A percentile compares a stretch with the other conserved stretches of the same genome.
Conservation (phyloP, 2,797 vertebrate species). For the Sebastes miniatus region DNA sequence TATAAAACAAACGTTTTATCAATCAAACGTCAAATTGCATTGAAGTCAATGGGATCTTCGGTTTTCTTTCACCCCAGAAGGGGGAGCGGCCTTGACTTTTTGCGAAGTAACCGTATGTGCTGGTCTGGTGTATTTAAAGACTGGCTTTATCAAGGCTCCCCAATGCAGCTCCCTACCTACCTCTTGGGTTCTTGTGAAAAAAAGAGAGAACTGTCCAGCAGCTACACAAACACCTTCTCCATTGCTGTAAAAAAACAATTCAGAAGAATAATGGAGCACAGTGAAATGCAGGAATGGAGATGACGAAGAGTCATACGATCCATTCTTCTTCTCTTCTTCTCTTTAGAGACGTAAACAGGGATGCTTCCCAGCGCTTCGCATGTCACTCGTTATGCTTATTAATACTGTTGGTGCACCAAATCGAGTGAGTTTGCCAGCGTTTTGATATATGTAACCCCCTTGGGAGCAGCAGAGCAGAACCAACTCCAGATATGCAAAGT, state of each 20-base stretch:
- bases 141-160: slow-evolving; percentile 22
- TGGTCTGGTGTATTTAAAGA: not conserved
- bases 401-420: slow-evolving; percentile 59
- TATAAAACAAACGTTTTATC: not conserved
- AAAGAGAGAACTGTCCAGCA: slow-evolving; percentile 18
- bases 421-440: slow-evolving; percentile 53
- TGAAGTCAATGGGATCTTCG: not conserved
- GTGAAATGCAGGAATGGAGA: slow-evolving; percentile 33
- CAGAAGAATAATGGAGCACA: slow-evolving; percentile 30
- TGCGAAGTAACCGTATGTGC: not conserved
- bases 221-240: not conserved
- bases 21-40: not conserved
- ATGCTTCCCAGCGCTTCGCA: not conserved
- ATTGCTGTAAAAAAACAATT: slow-evolving; percentile 24
- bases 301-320: slow-evolving; percentile 53
- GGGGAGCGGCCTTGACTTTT: not conserved
- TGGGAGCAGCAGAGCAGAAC: slow-evolving; percentile 28
- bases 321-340: not conserved
- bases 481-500: slow-evolving; percentile 48
- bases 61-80: too few relatives aligned
- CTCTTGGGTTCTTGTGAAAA: slow-evolving; percentile 10
- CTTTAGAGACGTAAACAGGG: slow-evolving; percentile 31
- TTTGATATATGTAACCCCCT: slow-evolving; percentile 51
- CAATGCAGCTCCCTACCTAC: not conserved
- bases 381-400: slow-evolving; percentile 63